Evolutionary conservation across 1,140 invertebrate genomes (phyloP).

Genomic region (Cyrtorhinus lividipennis): DNA sequence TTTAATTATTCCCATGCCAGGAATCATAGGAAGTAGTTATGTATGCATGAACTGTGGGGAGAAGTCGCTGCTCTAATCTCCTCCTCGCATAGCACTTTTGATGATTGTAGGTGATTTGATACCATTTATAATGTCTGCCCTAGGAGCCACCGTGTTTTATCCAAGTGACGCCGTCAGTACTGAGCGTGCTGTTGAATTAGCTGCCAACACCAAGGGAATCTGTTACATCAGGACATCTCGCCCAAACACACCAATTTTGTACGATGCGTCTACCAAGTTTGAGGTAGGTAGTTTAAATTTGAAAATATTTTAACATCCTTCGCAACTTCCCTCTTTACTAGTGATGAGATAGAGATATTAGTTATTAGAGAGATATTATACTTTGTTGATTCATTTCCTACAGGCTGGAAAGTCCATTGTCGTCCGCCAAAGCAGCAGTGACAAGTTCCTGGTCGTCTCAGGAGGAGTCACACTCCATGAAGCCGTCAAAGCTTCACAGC

Average conservation of each 20-base stretch:
- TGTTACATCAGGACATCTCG: constrained; percentile 93
- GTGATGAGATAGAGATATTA: not conserved
- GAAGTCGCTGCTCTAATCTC: no score
- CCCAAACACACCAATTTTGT: constrained; percentile 76
- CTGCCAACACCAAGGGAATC: constrained; percentile 89
- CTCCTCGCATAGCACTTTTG: no score
- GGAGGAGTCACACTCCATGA: constrained; percentile 89
- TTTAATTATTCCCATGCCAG: no score
- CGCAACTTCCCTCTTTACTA: no score
- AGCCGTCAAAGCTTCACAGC: constrained; percentile 68
- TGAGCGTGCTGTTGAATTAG: constrained; percentile 86
- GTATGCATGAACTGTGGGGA: no score
- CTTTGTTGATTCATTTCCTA: constrained; percentile 22
- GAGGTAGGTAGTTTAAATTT: constrained; percentile 44
- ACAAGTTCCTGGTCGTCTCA: constrained; percentile 75
- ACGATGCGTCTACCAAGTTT: constrained; percentile 75
- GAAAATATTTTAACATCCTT: not conserved
- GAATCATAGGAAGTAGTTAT: no score
- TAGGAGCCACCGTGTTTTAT: constrained; percentile 88
- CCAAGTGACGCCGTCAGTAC: constrained; percentile 89
- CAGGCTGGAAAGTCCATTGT: constrained; percentile 48
- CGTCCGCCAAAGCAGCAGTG: constrained; percentile 35
- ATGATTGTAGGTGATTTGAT: no score
- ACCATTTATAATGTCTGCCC: constrained; percentile 41
- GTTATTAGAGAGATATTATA: not conserved